Conservation (phyloP, 2,113 vertebrate genomes). For the Siniperca chuatsi region DNA sequence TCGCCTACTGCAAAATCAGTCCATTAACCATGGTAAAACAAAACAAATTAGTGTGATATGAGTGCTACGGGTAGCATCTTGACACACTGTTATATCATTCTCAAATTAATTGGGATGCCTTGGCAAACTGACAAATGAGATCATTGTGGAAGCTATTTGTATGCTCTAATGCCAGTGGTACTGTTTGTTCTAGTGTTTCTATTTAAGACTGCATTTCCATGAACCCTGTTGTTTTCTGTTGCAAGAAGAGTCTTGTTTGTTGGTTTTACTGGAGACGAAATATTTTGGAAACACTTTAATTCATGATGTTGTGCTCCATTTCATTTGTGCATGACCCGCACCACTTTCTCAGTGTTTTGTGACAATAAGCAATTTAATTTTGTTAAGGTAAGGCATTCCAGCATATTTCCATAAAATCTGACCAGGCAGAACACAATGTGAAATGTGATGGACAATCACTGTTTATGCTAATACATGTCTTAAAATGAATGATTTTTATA, state of each 20-base stretch:
- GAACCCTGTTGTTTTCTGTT: neutral
- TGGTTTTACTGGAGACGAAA: neutral
- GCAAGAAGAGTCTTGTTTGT: neutral
- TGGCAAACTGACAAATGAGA: conserved; percentile 20
- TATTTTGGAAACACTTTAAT: neutral
- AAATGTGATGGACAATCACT: neutral
- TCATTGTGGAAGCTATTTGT: conserved; percentile 6
- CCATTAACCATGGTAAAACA: conserved; percentile 15
- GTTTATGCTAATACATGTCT: neutral
- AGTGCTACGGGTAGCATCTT: conserved; percentile 2
- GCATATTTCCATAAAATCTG: neutral
- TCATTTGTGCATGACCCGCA: neutral
- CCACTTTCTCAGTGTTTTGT: neutral
- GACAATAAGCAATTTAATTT: neutral
- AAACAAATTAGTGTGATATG: conserved; percentile 24
- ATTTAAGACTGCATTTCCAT: conserved; percentile 1
- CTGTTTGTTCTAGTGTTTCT: neutral
- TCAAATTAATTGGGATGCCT: conserved; percentile 22
- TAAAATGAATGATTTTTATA: neutral
- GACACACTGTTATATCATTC: conserved; percentile 22
- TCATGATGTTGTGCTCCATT: neutral
- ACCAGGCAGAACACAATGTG: neutral
- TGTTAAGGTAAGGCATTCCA: neutral
- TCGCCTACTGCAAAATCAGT: conserved; percentile 21
- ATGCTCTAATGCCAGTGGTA: conserved; percentile 4